Base-by-base conservation (phyloP, 2,797 vertebrate genomes). In the Mastacembelus armatus region DNA sequence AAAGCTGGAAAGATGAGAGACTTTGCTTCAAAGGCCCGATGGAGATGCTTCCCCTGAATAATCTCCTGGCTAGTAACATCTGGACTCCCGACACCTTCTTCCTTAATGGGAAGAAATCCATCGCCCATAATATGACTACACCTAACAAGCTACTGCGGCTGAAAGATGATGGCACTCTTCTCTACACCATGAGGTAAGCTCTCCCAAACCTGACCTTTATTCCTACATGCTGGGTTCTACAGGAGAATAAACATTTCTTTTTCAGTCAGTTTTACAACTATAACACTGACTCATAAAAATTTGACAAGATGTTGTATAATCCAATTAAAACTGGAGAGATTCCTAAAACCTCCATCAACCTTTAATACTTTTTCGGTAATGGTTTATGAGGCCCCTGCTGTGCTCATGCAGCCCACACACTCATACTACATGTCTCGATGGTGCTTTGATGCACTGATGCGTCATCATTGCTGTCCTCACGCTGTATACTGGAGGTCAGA, bases 21-120 rank as follows among this genome's bases (percentile, higher is more conserved):
- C 90, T 98, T 66, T 95, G 96, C 88, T 98, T 97, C 70, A 95
- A 97, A 89, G 96, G 96, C 57, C 96, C 96, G 3, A 98, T 97
- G 96, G 94, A 95, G 65, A 95, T 96, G 86, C 95, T 98, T 7
- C 91, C 95, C 22, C 83, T 98, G 67, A 98, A 98, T 81, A 98
- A 98, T 63, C 91, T 98, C 50, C 94, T 98, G 93, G 96, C 96
- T 75, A 96, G 95, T 73, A 98, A 97, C 88, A 98, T 98, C 76
- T 98, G 96, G 96, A 98, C 96, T 2, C 96, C 96, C 0, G 96
- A 98, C 66, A 98, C 96, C 30, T 98, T 98, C 91, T 98, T 98
- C 84, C 96, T 97, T 87, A 98, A 98, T 15, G 96, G 96, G 47
- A 98, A 98, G 85, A 98, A 98, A 85, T 98, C 96, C 52, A 96